Evolutionary conservation across 2,113 vertebrate species (phyloP).

Genomic region (Sciurus niger): DNA sequence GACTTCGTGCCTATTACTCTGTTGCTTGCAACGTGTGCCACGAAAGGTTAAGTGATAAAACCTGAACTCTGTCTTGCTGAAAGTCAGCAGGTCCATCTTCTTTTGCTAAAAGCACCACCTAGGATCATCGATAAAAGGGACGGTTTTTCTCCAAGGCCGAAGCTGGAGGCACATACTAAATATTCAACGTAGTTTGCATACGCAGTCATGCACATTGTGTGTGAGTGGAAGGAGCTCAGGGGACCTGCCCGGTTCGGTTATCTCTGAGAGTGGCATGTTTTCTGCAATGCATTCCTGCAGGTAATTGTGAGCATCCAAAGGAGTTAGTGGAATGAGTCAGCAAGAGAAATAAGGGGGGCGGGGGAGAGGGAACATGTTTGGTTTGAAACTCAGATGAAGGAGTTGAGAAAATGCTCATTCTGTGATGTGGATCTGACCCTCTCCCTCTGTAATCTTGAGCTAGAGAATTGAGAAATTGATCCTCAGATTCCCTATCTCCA

Average conservation of each 20-base stretch:
- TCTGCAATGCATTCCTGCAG: not conserved
- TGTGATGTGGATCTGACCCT: not conserved
- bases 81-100: conserved; percentile 60
- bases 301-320: fast-evolving
- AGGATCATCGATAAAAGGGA: not conserved
- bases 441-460: fast-evolving
- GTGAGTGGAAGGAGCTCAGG: not conserved
- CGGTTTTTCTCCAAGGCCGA: not conserved
- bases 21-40: not conserved
- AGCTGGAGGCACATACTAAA: fast-evolving
- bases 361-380: not conserved
- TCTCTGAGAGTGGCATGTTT: not conserved
- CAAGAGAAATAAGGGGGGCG: no score
- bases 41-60: conserved; percentile 22
- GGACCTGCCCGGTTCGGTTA: not conserved
- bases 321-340: no score
- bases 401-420: fast-evolving
- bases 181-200: fast-evolving
- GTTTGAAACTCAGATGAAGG: no score
- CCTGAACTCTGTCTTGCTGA: not conserved
- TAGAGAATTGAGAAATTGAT: not conserved
- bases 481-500: not conserved
- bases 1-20: not conserved
- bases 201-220: fast-evolving
- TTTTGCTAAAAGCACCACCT: not conserved